Base-by-base conservation (phyloP, 1,140 invertebrate species). In the Panonychus citri region DNA sequence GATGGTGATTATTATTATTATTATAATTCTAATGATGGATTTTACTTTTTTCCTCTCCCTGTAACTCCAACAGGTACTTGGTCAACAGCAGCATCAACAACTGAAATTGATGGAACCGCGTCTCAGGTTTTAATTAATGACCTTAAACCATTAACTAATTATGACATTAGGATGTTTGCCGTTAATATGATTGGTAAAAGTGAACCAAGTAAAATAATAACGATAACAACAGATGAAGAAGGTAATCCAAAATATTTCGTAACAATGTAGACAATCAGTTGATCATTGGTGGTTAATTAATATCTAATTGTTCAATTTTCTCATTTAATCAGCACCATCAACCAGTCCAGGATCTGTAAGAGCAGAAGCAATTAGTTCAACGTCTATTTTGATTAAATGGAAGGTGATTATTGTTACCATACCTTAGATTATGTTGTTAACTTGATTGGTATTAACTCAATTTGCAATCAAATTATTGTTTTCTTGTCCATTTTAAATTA, bases 111-210 rank as follows among this genome's bases (percentile, higher is more conserved):
- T 27, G 54, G 25, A 43, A 28, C 19, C 25, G 21, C 42, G 15
- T n/a, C 17, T 15, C 40, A 55, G 21, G 57, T 82, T 2, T 80
- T 77, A 53, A 76, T 95, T 10, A 77, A 78, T 60, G 81, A 81
- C 61, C 72, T 95, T 3, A 78, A 80, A 55, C 88, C 89, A 70
- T 81, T 85, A 43, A 82, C 82, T 42, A 84, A 93, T 70, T 95
- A 89, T 70, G 84, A 95, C 69, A 97, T 99, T 75, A 75, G 93
- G 54, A 78, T 98, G 3, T 78, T 86, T 62, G 91, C 94, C 12
- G 82, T 95, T 19, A 99, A 98, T 72, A 94, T 94, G 72, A 90
- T 89, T 50, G 95, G 95, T 43, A 78, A 75, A 7, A 90, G 88
- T 1, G 81, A 83, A 46, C 80, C 90, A 19, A 95, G 89, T 24